These are phyloP conservation scores for Trachemys scripta DNA, from an alignment of 2,113 vertebrate genomes.

Conservation along the genomic window DNA sequence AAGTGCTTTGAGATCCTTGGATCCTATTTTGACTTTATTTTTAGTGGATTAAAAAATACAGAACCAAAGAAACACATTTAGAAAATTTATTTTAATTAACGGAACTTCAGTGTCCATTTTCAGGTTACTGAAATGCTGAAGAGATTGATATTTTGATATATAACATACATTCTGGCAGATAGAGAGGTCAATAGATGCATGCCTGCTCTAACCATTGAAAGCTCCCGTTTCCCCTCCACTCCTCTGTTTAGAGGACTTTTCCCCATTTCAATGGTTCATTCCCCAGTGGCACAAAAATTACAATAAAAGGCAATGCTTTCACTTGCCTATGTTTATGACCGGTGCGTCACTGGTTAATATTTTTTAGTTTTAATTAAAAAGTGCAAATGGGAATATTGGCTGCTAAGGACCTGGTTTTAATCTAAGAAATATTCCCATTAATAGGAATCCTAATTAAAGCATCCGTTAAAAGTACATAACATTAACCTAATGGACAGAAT, in stretches of 20 bases:
- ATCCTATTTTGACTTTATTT: neutral
- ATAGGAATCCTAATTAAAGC: slow-evolving; percentile 76
- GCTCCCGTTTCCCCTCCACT: slow-evolving; percentile 8
- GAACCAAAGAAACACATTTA: neutral
- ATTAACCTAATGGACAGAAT: slow-evolving; percentile 68
- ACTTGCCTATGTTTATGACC: neutral
- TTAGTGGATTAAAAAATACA: neutral
- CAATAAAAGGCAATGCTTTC: neutral
- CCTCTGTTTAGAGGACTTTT: neutral
- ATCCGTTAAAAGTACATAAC: slow-evolving; percentile 68
- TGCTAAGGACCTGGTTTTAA: slow-evolving; percentile 67
- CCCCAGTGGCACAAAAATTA: neutral
- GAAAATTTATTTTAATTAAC: slow-evolving; percentile 48
- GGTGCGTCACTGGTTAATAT: neutral
- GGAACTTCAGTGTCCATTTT: slow-evolving; percentile 1
- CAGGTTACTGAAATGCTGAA: slow-evolving; percentile 18
- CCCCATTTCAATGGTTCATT: neutral
- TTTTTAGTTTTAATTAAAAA: slow-evolving; percentile 69
- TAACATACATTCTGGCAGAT: neutral
- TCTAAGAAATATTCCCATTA: slow-evolving; percentile 71
- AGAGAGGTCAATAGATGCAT: slow-evolving; percentile 29
- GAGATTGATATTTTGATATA: slow-evolving; percentile 30
- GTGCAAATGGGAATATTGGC: slow-evolving; percentile 68
- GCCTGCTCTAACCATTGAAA: neutral
- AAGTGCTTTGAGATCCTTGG: neutral